Evolutionary conservation across 2,797 vertebrate genomes (phyloP), one percentile per base, ranked within the genome.

Genomic region (Galago senegalensis): DNA sequence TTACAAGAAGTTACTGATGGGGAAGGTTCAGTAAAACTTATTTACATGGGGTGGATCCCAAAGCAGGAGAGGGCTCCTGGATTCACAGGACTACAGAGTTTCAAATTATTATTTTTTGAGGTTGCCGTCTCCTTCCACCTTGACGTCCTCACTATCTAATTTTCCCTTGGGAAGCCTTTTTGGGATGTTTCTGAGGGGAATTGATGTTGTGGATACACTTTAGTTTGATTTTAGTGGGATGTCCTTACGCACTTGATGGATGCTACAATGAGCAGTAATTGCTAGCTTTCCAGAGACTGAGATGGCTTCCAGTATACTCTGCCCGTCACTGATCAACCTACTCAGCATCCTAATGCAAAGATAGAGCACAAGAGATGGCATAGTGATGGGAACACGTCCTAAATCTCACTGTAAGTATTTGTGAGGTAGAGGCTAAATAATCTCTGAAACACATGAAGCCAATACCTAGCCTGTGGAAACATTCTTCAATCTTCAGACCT

Each of bases 311-410:
- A 37, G 17, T 6, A 92, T 18, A 49, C 1, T 6, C 34, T 31
- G 1, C 14, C 13, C 49, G 1, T 77, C 34, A n/a, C 0, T 17
- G 5, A 1, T 7, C 2, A 58, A 49, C 1, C 67, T 17, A 29
- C 1, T 12, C 3, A 43, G 2, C 20, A 63, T 40, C 29, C 7
- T 34, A 34, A 69, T 12, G 69, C 8, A 61, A 73, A 56, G 2
- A 1, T 2, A 49, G 31, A 87, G 20, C 20, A 86, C 3, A 69
- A 82, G 3, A 53, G 1, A 17, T 31, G 10, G 4, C 40, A 46
- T 2, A 69, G 14, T 11, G 17, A 82, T 27, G 40, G 1, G 7
- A 43, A 7, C 1, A n/a, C 14, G 5, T 37, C 20, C 1, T 77
- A 82, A 70, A 61, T 34, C 20, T 69, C 31, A 91, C 1, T 31